Evolutionary conservation across 2,113 vertebrate genomes (phyloP), one percentile per base, ranked within the genome.

Genomic region (Anguilla japonica): DNA sequence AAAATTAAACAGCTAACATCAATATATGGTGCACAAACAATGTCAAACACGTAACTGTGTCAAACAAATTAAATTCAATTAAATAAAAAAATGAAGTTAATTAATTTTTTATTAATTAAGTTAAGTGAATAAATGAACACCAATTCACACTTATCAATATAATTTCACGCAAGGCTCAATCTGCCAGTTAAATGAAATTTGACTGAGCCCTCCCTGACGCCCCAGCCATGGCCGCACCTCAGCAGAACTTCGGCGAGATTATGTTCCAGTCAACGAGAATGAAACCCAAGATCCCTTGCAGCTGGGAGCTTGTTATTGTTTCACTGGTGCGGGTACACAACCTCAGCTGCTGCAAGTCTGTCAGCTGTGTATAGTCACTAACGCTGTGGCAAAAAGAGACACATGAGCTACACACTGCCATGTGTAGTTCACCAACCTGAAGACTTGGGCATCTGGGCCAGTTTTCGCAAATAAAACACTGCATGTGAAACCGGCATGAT

Each of bases 211-310:
- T 85, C 79, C 87, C 87, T 91, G 91, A 93, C 91, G 90, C 89
- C 89, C 15, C 85, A 5, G 91, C 94, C 91, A 15, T 91, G 93
- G 89, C 88, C 89, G 60, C 87, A 88, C 82, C 40, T 75, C n/a
- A 84, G 88, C 79, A 88, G 84, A 88, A 85, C 83, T 81, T 1
- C 87, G 89, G 87, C 91, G 88, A 93, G 91, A 89, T 88, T 84
- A 83, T 90, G 88, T 94, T 92, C 91, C 93, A 81, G 92, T 92
- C 93, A 94, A 93, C 86, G 88, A 87, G 86, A 86, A 89, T 88
- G 91, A 90, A 91, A 90, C 87, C 90, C 87, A 92, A 93, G 93
- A 95, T 94, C 87, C 91, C 29, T 91, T 92, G 92, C 93, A 93
- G 94, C 89, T 95, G 92, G 90, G 89, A 85, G 83, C 90, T 91